Percentiles rank a stretch among this genome's conserved stretches.
phyloP scores from a whole-genome alignment of 2,113 vertebrate genomes.

The Heteronetta atricapilla region DNA sequence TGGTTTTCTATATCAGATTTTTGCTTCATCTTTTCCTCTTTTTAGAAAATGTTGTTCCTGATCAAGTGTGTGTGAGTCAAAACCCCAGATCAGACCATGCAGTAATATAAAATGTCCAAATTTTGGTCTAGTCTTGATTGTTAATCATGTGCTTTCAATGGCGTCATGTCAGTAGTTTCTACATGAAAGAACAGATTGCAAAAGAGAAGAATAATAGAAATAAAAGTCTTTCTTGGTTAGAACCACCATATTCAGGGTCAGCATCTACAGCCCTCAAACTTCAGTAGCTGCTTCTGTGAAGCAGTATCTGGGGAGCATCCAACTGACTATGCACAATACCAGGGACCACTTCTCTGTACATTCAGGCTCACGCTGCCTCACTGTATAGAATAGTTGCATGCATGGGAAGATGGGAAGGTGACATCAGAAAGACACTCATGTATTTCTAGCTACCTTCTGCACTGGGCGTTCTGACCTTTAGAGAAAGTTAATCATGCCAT shows the following conservation, averaged over 20 bases:
- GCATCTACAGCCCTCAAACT: not conserved
- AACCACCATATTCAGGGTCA: not conserved
- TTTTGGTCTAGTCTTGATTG: not conserved
- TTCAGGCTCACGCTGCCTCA: not conserved
- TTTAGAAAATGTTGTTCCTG: not conserved
- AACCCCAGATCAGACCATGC: not conserved
- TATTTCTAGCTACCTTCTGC: constrained; percentile 50
- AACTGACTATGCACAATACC: not conserved
- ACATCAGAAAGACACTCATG: constrained; percentile 17
- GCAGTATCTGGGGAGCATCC: too few relatives aligned
- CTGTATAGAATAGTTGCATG: not conserved
- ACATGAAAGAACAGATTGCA: not conserved
- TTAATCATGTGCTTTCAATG: not conserved
- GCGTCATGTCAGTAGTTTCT: not conserved
- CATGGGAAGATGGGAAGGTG: not conserved
- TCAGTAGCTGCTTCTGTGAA: not conserved
- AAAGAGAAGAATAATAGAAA: not conserved
- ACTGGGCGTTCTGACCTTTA: constrained; percentile 62
- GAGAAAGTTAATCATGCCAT: constrained; percentile 66
- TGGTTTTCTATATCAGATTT: not conserved
- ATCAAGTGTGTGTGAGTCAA: not conserved
- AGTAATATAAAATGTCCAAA: not conserved
- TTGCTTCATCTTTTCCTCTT: not conserved
- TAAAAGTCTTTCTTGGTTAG: not conserved
- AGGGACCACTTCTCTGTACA: not conserved